Evolutionary conservation across 2,797 vertebrate species (phyloP).

Genomic region (Chloroceryle amazona): DNA sequence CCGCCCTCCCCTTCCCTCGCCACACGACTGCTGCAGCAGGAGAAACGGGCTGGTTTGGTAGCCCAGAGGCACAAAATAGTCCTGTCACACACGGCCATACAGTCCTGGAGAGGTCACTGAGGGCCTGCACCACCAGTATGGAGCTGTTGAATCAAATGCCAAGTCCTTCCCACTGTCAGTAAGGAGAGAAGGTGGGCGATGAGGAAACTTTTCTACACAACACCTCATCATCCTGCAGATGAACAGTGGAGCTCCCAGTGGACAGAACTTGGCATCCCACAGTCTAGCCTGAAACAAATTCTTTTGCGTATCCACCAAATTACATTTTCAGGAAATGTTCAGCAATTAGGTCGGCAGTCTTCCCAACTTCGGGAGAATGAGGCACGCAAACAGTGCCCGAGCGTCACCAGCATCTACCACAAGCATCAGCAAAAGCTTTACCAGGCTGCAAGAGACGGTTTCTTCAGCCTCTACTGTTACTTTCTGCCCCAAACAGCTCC

Average conservation of each 20-base stretch:
- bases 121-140: not conserved
- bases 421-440: not conserved
- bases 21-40: not conserved
- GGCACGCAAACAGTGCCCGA: not conserved
- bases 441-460: not conserved
- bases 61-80: not conserved
- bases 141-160: not conserved
- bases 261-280: not conserved
- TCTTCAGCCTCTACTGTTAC: not conserved
- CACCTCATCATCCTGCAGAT: not conserved
- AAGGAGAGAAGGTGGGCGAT: not conserved
- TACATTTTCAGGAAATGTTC: not conserved
- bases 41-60: not conserved
- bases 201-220: not conserved
- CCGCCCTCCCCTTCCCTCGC: not conserved
- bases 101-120: not conserved
- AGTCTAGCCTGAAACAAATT: not conserved
- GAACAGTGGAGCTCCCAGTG: not conserved
- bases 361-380: not conserved
- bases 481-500: not conserved
- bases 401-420: not conserved
- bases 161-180: not conserved
- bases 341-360: not conserved
- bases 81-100: not conserved
- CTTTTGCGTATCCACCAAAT: not conserved